Evolutionary conservation across 2,888 invertebrate species (phyloP), one percentile per base, ranked within the genome.

Genomic region (Taenaris catops): DNA sequence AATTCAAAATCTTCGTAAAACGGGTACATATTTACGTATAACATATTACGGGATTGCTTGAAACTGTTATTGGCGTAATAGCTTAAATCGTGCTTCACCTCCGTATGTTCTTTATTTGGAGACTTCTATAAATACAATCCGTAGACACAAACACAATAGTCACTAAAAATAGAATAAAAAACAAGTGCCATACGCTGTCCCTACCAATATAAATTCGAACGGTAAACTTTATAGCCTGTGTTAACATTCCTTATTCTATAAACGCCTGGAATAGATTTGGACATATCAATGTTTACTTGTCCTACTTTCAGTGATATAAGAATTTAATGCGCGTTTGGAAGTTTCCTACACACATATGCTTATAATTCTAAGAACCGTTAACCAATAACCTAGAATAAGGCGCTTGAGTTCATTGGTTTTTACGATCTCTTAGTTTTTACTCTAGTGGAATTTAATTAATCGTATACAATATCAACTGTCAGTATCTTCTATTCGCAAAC

Each of bases 181-280:
- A 78, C 74, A 72, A 75, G 68, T 69, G 69, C 64, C 72, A 73
- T 72, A 65, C 62, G 73, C 56, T 53, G 56, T 58, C 63, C 63
- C 71, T 69, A 69, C 71, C 69, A 48, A 66, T 76, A 78, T 75
- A 74, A 74, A 68, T 64, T 55, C 64, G 65, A 70, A 72, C 68
- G 63, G 72, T 69, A 59, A 18, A 64, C 58, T 73, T 74, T 75
- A 73, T 70, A 25, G 17, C 12, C 12, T 65, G 61, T 55, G 67
- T 16, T 33, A 26, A 28, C 18, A 28, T 14, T 34, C 25, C 62
- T 65, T 69, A 31, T 31, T 16, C 31, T 16, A 21, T 21, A 9
- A 21, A 31, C 32, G 25, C 25, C 25, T 24, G 24, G 32, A 32
- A 32, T 32, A 32, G 32, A 29, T 36, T 48, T 52, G 52, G 46